Percentiles rank a stretch among this genome's conserved stretches.
Evolutionary conservation across 2,888 invertebrate genomes (phyloP).

Genomic region (Trachelus troglodyta): DNA sequence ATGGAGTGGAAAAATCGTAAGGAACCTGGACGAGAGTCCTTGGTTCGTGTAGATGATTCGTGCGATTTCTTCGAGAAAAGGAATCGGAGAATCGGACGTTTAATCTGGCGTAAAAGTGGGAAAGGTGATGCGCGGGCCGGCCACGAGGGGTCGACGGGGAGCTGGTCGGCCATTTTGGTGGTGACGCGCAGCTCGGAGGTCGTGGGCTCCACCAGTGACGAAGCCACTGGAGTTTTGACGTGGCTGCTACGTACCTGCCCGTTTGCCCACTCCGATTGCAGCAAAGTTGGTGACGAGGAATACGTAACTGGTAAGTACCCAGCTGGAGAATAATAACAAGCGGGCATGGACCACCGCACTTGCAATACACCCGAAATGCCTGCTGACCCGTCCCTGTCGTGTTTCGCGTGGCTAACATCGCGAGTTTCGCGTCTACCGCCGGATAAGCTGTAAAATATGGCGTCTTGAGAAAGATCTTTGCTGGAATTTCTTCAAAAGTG

Average conservation of each 20-base stretch:
- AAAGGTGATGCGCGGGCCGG: slow-evolving; percentile 4
- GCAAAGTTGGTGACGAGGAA: slow-evolving; percentile 95
- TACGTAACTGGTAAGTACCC: slow-evolving; percentile 93
- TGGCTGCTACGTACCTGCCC: slow-evolving; percentile 93
- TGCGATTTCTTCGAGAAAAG: background rate
- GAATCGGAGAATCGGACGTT: background rate
- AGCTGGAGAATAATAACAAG: slow-evolving; percentile 74
- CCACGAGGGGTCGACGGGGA: slow-evolving; percentile 13
- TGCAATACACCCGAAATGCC: slow-evolving; percentile 37
- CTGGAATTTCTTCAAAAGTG: slow-evolving; percentile 66
- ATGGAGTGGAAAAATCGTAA: slow-evolving; percentile 1
- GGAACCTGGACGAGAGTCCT: background rate
- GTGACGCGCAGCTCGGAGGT: slow-evolving; percentile 82
- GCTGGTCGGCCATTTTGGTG: slow-evolving; percentile 74
- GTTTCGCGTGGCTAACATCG: slow-evolving; percentile 30
- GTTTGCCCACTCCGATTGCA: slow-evolving; percentile 94
- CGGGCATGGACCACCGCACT: slow-evolving; percentile 68
- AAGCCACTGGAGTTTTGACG: slow-evolving; percentile 89
- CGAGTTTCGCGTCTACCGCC: slow-evolving; percentile 40
- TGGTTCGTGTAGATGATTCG: background rate
- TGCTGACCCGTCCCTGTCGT: slow-evolving; percentile 32
- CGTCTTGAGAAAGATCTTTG: slow-evolving; percentile 49
- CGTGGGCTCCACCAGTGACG: slow-evolving; percentile 81
- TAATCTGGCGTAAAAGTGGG: slow-evolving; percentile 1
- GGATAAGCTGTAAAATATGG: slow-evolving; percentile 54